A percentile compares a stretch with the other conserved stretches of the same genome.
Conservation (phyloP, 2,797 vertebrate species). For the Danio jaintianensis region DNA sequence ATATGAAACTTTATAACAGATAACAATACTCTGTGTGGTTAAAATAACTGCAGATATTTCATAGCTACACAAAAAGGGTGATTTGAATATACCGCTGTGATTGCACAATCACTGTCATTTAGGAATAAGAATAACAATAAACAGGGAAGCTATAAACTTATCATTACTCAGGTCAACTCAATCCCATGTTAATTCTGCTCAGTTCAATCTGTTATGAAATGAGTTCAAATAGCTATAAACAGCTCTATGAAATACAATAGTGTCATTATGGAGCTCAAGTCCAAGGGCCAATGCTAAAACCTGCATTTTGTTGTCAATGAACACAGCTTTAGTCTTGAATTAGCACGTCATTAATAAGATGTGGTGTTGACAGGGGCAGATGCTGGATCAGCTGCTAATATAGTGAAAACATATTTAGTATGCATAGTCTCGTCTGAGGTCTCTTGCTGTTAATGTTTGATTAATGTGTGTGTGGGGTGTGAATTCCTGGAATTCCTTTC, state of each 20-base stretch:
- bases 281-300: background rate
- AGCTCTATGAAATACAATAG: background rate
- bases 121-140: too few species aligned
- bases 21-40: too few species aligned
- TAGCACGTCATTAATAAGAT: background rate
- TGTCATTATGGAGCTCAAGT: background rate
- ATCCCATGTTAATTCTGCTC: too few species aligned
- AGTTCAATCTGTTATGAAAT: too few species aligned
- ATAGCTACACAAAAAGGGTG: too few species aligned
- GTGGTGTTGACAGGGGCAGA: background rate
- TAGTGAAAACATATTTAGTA: background rate
- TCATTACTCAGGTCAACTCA: too few species aligned
- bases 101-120: too few species aligned
- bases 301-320: background rate
- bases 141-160: too few species aligned
- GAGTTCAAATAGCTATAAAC: too few species aligned
- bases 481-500: slow-evolving; percentile 56
- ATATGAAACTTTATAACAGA: too few species aligned
- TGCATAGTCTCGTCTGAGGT: background rate
- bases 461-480: slow-evolving; percentile 31
- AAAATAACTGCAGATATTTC: too few species aligned
- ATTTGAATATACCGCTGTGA: too few species aligned
- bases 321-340: background rate
- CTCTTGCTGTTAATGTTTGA: slow-evolving; percentile 54
- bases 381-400: slow-evolving; percentile 12